phyloP scores from a whole-genome alignment of 1,140 invertebrate genomes.

The Portunus trituberculatus region DNA sequence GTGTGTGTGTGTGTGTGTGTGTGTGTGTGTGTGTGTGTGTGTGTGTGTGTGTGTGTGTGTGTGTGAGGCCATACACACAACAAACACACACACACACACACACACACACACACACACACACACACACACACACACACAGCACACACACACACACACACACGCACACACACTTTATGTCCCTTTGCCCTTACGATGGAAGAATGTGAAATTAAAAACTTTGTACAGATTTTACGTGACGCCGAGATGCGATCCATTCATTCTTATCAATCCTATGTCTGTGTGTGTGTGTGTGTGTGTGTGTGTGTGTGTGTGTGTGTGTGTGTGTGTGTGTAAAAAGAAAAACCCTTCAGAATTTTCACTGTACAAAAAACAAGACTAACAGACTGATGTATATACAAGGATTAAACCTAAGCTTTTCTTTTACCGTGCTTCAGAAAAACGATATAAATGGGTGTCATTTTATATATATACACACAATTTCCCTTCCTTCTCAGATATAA shows the following conservation, averaged over 20 bases:
- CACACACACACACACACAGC: slow-evolving; percentile 12
- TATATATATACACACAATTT: not conserved
- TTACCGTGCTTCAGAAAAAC: not conserved
- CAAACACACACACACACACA: slow-evolving; percentile 29
- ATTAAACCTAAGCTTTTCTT: not conserved
- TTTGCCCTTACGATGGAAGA: not conserved
- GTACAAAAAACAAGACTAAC: too few relatives aligned
- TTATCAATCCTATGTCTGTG: not conserved
- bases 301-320: too few relatives aligned
- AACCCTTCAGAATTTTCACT: too few relatives aligned
- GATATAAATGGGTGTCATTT: not conserved
- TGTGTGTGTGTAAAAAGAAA: too few relatives aligned
- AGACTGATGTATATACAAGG: not conserved
- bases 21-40: not conserved
- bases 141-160: too few relatives aligned
- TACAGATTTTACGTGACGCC: not conserved
- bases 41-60: not conserved
- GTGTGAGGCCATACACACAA: not conserved
- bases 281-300: not conserved
- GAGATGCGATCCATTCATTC: not conserved
- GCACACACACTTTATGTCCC: not conserved
- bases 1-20: not conserved
- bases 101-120: slow-evolving; percentile 29
- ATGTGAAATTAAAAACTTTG: not conserved
- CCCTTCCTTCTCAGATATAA: not conserved